phyloP scores from a whole-genome alignment of 2,888 invertebrate species.

The Venusia cambrica region DNA sequence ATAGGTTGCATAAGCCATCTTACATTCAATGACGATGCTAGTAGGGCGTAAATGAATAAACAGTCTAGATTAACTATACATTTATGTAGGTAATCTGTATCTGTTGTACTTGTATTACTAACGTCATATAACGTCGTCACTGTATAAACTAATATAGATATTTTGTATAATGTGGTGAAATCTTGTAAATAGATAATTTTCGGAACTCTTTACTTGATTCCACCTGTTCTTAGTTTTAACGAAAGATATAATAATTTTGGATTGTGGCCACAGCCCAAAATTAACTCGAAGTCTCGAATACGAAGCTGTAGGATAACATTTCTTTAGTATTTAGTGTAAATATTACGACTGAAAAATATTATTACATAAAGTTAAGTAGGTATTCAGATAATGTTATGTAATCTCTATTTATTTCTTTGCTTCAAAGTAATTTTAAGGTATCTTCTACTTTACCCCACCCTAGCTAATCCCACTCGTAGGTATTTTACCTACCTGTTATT shows the following conservation, averaged over 20 bases:
- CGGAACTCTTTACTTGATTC: conserved; percentile 69
- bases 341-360: conserved; percentile 33
- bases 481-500: conserved; percentile 20
- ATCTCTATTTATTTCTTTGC: conserved; percentile 36
- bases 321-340: conserved; percentile 28
- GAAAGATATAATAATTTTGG: conserved; percentile 14
- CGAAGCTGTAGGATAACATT: conserved; percentile 9
- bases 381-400: conserved; percentile 18
- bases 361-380: conserved; percentile 21
- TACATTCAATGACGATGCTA: not conserved
- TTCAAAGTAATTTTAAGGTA: conserved; percentile 31
- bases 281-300: conserved; percentile 4
- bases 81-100: conserved; percentile 4
- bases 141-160: conserved; percentile 6
- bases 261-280: conserved; percentile 27
- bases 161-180: conserved; percentile 49
- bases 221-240: conserved; percentile 42
- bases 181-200: conserved; percentile 67
- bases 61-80: not conserved
- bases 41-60: no score
- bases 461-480: conserved; percentile 25
- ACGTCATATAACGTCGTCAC: conserved; percentile 13
- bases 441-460: conserved; percentile 34
- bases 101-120: conserved; percentile 2
- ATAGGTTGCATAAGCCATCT: conserved; percentile 5